Base-by-base conservation (phyloP, 2,797 vertebrate species). In the Coregonus ussuriensis region DNA sequence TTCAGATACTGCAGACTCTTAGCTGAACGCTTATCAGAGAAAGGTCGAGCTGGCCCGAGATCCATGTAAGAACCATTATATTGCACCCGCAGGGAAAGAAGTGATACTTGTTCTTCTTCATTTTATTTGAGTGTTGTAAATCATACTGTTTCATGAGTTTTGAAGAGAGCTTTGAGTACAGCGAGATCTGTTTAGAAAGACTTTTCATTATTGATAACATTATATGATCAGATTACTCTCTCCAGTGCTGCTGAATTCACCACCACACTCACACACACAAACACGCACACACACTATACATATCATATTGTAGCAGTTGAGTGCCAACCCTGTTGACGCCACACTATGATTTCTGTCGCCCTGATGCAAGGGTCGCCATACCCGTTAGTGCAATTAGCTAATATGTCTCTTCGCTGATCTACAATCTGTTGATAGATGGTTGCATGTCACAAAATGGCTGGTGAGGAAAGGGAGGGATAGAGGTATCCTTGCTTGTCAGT, bases 281-380 rank as follows among this genome's bases (percentile, higher is more conserved):
- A 54, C 53, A 18, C 53, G 1, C 53, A 18, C 0, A 54, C 52
- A 18, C 16, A 21, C 67, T 2, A 68, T 25, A 41, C 35, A 47
- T 37, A 41, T 21, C 41, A 47, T 47, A 47, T 13, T 47, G 25
- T 29, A 41, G 68, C 7, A 70, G 68, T n/a, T n/a, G 35, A 51
- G 68, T 70, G 68, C 68, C 68, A 70, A 70, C 37, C 35, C n/a
- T 70, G 68, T n/a, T 70, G 18, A 25, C 35, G 37, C 41, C 35
- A 11, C 37, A 47, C 68, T 25, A 7, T 70, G 14, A 51, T 51
- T 47, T 70, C n/a, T 25, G 37, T 51, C 68, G 21, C 68, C 15
- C 71, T 54, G 71, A 72, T 16, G 71, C 15, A 31, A 14, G 25
- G 71, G 25, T 72, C 15, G 25, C 71, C 3, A 13, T 25, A 29